These are phyloP conservation scores for Dromococcyx pavoninus DNA, from an alignment of 2,797 vertebrate species.

Conservation along the genomic window DNA sequence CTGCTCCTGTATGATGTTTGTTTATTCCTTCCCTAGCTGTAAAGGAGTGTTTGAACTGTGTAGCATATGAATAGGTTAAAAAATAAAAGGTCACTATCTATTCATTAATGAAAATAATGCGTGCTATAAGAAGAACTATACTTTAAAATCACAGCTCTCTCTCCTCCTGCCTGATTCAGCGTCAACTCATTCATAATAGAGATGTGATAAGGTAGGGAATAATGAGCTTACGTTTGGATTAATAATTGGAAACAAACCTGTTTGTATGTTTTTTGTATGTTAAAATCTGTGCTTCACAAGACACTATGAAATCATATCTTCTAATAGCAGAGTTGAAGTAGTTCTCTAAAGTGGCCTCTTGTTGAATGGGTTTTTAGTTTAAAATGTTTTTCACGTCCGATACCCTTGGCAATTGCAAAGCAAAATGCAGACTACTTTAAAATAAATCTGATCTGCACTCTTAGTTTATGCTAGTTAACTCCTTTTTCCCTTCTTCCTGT, in stretches of 20 bases:
- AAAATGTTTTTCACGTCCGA: background rate
- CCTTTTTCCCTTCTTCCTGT: background rate
- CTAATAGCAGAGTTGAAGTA: background rate
- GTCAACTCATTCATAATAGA: background rate
- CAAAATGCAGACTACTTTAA: background rate
- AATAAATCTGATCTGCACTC: background rate
- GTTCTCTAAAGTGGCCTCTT: slow-evolving; percentile 1
- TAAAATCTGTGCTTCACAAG: background rate
- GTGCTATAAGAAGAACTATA: background rate
- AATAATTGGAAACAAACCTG: background rate
- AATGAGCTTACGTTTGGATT: background rate
- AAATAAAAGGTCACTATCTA: background rate
- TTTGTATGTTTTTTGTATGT: background rate
- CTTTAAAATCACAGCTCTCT: background rate
- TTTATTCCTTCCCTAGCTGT: background rate
- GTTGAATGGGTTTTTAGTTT: background rate
- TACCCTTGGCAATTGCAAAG: background rate
- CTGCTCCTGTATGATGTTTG: background rate
- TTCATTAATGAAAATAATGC: background rate
- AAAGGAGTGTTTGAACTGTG: background rate
- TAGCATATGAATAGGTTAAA: background rate
- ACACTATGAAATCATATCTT: background rate
- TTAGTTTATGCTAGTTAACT: background rate
- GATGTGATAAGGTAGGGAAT: background rate
- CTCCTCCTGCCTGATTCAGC: background rate